A percentile compares a stretch with the other conserved stretches of the same genome.
phyloP scores from a whole-genome alignment of 2,797 vertebrate species.

The Cirrhinus mrigala region DNA sequence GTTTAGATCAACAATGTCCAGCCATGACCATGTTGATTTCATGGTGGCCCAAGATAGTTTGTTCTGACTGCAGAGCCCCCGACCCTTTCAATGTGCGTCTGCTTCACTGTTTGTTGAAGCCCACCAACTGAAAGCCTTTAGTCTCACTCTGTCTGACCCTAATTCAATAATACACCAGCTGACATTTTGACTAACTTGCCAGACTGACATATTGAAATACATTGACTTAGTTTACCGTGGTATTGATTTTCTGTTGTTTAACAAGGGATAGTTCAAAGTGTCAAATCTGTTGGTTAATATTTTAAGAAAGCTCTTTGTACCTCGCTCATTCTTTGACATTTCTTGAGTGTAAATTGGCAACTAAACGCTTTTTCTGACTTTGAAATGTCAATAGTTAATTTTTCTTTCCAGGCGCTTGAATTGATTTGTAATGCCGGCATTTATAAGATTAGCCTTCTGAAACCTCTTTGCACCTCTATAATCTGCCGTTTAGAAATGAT shows the following conservation, averaged over 20 bases:
- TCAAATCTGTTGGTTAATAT: constrained; percentile 9
- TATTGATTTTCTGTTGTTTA: constrained; percentile 33
- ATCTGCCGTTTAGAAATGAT: constrained; percentile 61
- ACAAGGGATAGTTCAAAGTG: constrained; percentile 15
- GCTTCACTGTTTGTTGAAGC: constrained; percentile 45
- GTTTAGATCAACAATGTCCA: constrained; percentile 70
- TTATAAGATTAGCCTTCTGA: constrained; percentile 38
- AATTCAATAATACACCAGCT: constrained; percentile 52
- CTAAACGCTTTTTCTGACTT: constrained; percentile 9
- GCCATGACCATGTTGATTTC: constrained; percentile 73
- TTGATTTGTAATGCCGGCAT: constrained; percentile 51
- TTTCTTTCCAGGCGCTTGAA: background rate
- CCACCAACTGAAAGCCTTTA: constrained; percentile 23
- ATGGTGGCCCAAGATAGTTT: constrained; percentile 62
- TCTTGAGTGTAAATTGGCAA: background rate
- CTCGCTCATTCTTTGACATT: background rate
- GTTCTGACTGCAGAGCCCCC: constrained; percentile 60
- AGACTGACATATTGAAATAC: constrained; percentile 35
- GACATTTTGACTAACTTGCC: constrained; percentile 48
- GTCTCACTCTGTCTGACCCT: constrained; percentile 39
- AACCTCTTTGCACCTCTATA: constrained; percentile 55
- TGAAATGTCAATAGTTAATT: constrained; percentile 25
- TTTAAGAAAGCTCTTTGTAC: background rate
- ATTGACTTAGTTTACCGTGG: constrained; percentile 15
- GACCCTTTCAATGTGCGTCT: constrained; percentile 59